Percentiles rank a stretch among this genome's conserved stretches.
These are phyloP conservation scores for Oceanodroma leucorhoa DNA, from an alignment of 2,797 vertebrate species.

Conservation along the genomic window DNA sequence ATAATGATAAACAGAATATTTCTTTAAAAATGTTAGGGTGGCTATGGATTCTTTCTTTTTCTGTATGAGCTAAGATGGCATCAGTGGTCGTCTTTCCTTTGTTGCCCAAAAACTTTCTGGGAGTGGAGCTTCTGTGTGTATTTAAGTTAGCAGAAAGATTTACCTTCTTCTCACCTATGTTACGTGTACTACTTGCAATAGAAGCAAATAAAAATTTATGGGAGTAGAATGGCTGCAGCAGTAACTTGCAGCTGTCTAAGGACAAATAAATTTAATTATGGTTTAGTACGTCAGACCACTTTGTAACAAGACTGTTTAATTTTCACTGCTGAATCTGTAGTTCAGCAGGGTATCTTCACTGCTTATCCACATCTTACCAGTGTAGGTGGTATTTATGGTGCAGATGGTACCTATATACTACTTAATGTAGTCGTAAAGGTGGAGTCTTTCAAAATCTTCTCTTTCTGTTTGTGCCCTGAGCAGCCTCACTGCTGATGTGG, in stretches of 20 bases:
- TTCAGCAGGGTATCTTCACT: background rate
- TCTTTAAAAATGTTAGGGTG: background rate
- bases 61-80: background rate
- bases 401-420: background rate
- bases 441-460: background rate
- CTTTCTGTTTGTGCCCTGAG: background rate
- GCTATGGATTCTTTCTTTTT: background rate
- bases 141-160: background rate
- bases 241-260: background rate
- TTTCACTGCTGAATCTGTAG: background rate
- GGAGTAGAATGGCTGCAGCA: background rate
- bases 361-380: background rate
- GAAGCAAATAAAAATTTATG: background rate
- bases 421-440: background rate
- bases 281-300: background rate
- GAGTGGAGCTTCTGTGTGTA: background rate
- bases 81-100: background rate
- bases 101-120: background rate
- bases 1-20: background rate
- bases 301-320: background rate
- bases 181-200: background rate
- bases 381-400: background rate
- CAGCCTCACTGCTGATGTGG: background rate
- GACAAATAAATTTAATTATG: background rate
- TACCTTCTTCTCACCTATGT: background rate